These are phyloP conservation scores for Ormyrus pomaceus DNA, from an alignment of 2,888 invertebrate species.

Conservation along the genomic window DNA sequence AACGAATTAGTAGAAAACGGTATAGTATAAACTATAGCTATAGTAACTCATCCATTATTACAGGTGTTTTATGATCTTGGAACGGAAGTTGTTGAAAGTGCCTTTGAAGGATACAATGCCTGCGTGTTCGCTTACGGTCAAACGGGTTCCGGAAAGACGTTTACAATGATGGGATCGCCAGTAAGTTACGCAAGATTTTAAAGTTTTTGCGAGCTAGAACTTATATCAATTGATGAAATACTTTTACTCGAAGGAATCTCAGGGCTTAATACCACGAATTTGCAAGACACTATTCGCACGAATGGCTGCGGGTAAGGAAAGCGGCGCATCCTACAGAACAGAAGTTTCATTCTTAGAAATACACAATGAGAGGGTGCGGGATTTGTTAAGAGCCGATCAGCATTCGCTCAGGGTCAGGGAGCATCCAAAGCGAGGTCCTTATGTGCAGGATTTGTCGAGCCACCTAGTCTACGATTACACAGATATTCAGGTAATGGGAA, in stretches of 20 bases:
- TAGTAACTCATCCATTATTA: constrained; percentile 44
- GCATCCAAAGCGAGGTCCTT: constrained; percentile 88
- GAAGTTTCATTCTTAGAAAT: constrained; percentile 92
- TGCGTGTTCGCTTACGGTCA: constrained; percentile 95
- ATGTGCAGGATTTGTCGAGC: constrained; percentile 91
- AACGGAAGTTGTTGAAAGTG: constrained; percentile 87
- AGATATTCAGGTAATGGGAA: constrained; percentile 84
- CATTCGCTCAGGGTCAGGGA: constrained; percentile 87
- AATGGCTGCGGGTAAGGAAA: constrained; percentile 88
- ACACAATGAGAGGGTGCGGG: constrained; percentile 89
- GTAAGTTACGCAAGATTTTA: constrained; percentile 74
- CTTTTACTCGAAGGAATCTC: constrained; percentile 80
- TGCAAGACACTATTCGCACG: constrained; percentile 89
- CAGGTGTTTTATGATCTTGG: constrained; percentile 86
- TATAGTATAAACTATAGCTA: no score
- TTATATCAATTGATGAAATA: background rate
- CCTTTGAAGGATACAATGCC: constrained; percentile 91
- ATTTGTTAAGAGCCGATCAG: constrained; percentile 80
- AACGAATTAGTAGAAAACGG: background rate
- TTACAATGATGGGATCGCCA: constrained; percentile 92
- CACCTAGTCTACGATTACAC: constrained; percentile 91
- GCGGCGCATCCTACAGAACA: constrained; percentile 89
- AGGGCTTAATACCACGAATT: constrained; percentile 90
- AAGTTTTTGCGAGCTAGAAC: background rate
- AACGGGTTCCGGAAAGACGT: constrained; percentile 94